phyloP scores from a whole-genome alignment of 1,140 invertebrate genomes.

The Ctenoplectra terminalis region DNA sequence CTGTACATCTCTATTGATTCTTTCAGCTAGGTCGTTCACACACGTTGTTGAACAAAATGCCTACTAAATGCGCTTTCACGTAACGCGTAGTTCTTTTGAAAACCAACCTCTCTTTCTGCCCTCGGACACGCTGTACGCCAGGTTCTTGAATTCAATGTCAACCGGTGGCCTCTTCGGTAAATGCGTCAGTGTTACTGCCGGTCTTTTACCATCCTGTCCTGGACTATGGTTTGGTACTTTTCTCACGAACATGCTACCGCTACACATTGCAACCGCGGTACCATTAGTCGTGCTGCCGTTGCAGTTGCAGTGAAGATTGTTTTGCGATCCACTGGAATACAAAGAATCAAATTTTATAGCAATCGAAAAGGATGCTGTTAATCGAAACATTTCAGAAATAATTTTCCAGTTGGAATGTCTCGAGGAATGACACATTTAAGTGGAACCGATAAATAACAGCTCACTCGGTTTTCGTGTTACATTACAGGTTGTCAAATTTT shows the following conservation, averaged over 20 bases:
- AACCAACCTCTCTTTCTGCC: slow-evolving; percentile 88
- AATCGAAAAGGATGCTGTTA: no score
- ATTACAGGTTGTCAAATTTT: not conserved
- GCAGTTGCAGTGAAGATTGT: slow-evolving; percentile 85
- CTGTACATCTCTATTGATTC: slow-evolving; percentile 76
- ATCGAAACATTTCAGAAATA: not conserved
- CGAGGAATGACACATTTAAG: not conserved
- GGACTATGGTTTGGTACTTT: slow-evolving; percentile 87
- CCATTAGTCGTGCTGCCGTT: slow-evolving; percentile 84
- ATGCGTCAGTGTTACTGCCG: slow-evolving; percentile 87
- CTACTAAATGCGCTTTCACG: slow-evolving; percentile 3
- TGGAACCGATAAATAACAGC: not conserved
- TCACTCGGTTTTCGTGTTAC: not conserved
- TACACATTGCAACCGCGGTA: slow-evolving; percentile 80
- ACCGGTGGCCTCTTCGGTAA: slow-evolving; percentile 92
- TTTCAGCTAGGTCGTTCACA: slow-evolving; percentile 74
- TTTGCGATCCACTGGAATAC: slow-evolving; percentile 86
- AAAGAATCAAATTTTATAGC: not conserved
- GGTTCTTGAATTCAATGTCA: slow-evolving; percentile 93
- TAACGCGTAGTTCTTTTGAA: not conserved
- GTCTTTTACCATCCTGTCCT: slow-evolving; percentile 78
- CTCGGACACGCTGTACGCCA: slow-evolving; percentile 93
- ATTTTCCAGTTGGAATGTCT: not conserved
- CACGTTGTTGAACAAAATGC: slow-evolving; percentile 44
- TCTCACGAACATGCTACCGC: slow-evolving; percentile 83